These are phyloP conservation scores for Chrysogorgia sp. DNA, from an alignment of 92 coral and sea anemone species.

Conservation along the genomic window DNA sequence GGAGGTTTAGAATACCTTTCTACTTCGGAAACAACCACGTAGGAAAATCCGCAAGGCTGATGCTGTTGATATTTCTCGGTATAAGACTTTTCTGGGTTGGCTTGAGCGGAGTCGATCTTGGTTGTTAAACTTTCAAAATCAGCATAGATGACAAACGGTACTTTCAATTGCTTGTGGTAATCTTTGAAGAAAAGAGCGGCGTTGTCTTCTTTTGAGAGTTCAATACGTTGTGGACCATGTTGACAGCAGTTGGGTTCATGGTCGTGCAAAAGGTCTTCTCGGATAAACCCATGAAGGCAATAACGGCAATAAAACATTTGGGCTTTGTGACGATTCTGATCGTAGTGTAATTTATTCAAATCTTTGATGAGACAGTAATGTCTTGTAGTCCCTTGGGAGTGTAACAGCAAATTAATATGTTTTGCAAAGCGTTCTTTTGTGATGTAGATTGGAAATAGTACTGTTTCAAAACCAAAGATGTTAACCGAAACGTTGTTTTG, in stretches of 20 bases:
- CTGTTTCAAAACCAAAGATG: slow-evolving; percentile 55
- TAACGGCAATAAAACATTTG: slow-evolving; percentile 35
- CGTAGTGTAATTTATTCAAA: slow-evolving; percentile 32
- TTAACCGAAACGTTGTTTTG: slow-evolving; percentile 60
- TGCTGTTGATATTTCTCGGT: slow-evolving; percentile 16
- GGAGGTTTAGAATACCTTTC: background rate
- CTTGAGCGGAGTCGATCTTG: background rate
- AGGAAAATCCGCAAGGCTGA: no score
- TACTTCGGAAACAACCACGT: background rate
- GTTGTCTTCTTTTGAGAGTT: slow-evolving; percentile 43
- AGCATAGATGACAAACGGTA: no score
- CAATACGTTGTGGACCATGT: slow-evolving; percentile 51
- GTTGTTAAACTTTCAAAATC: no score
- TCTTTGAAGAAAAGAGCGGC: slow-evolving; percentile 37
- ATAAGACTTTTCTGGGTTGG: background rate
- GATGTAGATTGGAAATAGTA: no score
- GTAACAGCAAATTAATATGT: slow-evolving; percentile 51
- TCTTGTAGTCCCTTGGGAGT: no score
- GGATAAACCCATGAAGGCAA: no score
- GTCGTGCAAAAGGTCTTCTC: slow-evolving; percentile 48
- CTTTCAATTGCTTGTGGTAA: no score
- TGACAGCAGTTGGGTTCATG: slow-evolving; percentile 55
- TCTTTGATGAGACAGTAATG: background rate
- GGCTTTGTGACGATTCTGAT: slow-evolving; percentile 24
- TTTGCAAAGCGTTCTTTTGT: background rate